Percentiles rank a stretch among this genome's conserved stretches.
Conservation (phyloP, 1,140 invertebrate genomes). For the Nasonia longicornis region DNA sequence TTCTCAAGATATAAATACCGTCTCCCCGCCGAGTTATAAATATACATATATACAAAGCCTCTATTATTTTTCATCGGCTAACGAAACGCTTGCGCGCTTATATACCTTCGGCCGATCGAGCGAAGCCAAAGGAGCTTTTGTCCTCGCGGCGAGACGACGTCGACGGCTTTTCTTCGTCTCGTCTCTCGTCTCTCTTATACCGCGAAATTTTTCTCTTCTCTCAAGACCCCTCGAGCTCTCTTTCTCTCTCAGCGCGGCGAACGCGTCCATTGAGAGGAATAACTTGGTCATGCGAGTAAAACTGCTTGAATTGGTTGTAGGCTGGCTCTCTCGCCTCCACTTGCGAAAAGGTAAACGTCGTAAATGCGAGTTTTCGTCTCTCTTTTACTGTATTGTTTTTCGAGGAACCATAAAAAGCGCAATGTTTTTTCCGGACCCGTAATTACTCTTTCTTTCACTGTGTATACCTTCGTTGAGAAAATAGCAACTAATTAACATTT, state of each 20-base stretch:
- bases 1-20: constrained; percentile 29
- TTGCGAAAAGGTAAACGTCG: constrained; percentile 20
- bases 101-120: constrained; percentile 8
- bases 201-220: neutral
- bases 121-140: constrained; percentile 17
- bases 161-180: neutral
- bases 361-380: neutral
- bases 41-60: constrained; percentile 14
- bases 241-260: neutral
- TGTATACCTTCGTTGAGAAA: neutral
- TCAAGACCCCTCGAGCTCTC: constrained; percentile 15
- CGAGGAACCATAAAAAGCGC: neutral
- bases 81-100: constrained; percentile 18
- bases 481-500: neutral
- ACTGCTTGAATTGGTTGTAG: constrained; percentile 1
- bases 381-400: neutral
- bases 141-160: neutral
- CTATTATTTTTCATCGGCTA: constrained; percentile 36
- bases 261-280: constrained; percentile 17
- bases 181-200: constrained; percentile 13
- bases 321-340: neutral
- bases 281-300: constrained; percentile 23
- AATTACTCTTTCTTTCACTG: neutral
- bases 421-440: neutral
- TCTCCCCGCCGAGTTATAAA: neutral